phyloP scores from a whole-genome alignment of 1,140 invertebrate species.

The Drosophila navojoa region DNA sequence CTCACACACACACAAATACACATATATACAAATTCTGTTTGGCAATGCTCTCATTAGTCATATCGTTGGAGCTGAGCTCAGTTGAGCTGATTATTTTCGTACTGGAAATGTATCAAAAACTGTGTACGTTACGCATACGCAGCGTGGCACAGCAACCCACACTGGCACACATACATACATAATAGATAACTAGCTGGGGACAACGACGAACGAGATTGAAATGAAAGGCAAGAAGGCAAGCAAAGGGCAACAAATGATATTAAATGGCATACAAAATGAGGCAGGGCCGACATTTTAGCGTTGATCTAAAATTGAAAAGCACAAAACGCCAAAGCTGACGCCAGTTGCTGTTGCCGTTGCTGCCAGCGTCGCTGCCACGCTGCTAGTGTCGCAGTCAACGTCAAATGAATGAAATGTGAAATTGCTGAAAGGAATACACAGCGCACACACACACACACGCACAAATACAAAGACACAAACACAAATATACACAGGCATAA shows the following conservation, averaged over 20 bases:
- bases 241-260: constrained; percentile 61
- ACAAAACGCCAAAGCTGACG: constrained; percentile 26
- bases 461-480: constrained; percentile 15
- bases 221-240: neutral
- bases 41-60: no score
- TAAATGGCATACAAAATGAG: constrained; percentile 68
- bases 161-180: constrained; percentile 27
- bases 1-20: no score
- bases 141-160: constrained; percentile 42
- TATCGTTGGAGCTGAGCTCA: no score
- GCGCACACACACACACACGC: neutral
- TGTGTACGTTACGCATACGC: constrained; percentile 66
- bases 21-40: no score
- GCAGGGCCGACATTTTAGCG: constrained; percentile 39
- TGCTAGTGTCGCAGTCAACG: constrained; percentile 34
- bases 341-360: constrained; percentile 18
- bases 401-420: constrained; percentile 41
- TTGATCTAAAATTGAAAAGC: constrained; percentile 76
- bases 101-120: neutral
- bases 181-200: constrained; percentile 50
- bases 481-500: constrained; percentile 39
- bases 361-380: constrained; percentile 32
- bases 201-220: constrained; percentile 26
- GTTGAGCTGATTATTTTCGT: constrained; percentile 2
- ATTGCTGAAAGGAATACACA: constrained; percentile 34